Evolutionary conservation across 2,113 vertebrate species (phyloP), one percentile per base, ranked within the genome.

Genomic region (Trichomycterus rosablanca): DNA sequence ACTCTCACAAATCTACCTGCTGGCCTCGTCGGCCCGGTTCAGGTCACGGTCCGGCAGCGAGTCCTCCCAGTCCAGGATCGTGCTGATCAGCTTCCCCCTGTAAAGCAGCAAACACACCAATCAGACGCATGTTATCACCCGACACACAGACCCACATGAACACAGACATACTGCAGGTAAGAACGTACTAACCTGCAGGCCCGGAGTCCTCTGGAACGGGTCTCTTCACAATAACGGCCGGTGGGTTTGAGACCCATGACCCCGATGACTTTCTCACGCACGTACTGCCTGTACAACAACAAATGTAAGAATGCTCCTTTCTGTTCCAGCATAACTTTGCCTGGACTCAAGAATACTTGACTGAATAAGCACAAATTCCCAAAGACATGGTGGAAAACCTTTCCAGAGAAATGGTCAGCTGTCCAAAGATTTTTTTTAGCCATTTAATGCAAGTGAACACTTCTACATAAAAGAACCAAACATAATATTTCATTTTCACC

Each of bases 21-120:
- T 92, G 74, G 92, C 92, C 30, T 93, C 90, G 0, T 97, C 90
- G 0, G 96, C 94, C 20, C 90, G 87, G 1, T 74, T 89, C 42
- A 99, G 87, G 78, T 97, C 95, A 0, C 82, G 79, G 60, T 95
- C 91, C 0, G 96, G 96, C 66, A 99, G 83, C 0, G 94, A 76
- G 14, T 99, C 96, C 37, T 99, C 96, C 96, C 96, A 99, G 68
- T 99, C 96, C 74, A 99, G 84, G 39, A 99, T 93, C 10, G 96
- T 96, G 77, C 95, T 93, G 32, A 89, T 84, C 52, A 99, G 83
- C 70, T 94, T 92, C 5, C 95, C 95, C 61, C 96, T 98, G 75
- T 7, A 51, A 49, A 28, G 20, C 1, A 28, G 60, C 53, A 43
- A 35, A 48, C 3, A 11, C 26, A 30, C 26, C 3, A 30, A 7